Conservation (phyloP, 2,888 invertebrate genomes). For the Drosophila subquinaria region DNA sequence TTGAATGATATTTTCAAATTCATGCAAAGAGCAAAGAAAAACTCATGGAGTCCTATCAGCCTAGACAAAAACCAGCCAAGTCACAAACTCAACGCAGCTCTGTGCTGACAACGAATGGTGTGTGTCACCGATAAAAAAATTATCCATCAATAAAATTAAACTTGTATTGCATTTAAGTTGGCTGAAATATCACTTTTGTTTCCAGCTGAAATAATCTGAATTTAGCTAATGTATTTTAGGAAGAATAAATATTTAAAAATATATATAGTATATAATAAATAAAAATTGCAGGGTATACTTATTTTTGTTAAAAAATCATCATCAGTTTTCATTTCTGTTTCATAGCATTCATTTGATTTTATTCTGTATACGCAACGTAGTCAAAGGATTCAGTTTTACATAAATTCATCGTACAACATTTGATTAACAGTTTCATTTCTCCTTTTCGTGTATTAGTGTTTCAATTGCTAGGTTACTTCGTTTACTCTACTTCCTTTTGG, state of each 20-base stretch:
- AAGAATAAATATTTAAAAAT: too few relatives aligned
- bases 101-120: background rate
- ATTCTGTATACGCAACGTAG: conserved; percentile 53
- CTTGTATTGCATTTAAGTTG: too few relatives aligned
- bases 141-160: background rate
- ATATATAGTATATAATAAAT: too few relatives aligned
- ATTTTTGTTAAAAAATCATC: background rate
- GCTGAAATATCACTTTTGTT: too few relatives aligned
- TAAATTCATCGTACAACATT: conserved; percentile 75
- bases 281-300: background rate
- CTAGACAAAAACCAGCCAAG: background rate
- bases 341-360: conserved; percentile 37
- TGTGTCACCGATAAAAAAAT: background rate
- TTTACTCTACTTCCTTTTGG: conserved; percentile 37
- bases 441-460: conserved; percentile 4
- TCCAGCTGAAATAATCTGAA: too few relatives aligned
- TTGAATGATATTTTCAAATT: too few relatives aligned
- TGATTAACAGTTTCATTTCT: conserved; percentile 57
- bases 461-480: conserved; percentile 12
- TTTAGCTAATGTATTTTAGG: background rate
- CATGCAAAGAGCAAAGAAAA: too few relatives aligned
- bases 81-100: conserved; percentile 1
- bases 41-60: background rate
- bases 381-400: conserved; percentile 52
- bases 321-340: conserved; percentile 19